phyloP scores from a whole-genome alignment of 1,140 invertebrate genomes.

The Ips typographus region DNA sequence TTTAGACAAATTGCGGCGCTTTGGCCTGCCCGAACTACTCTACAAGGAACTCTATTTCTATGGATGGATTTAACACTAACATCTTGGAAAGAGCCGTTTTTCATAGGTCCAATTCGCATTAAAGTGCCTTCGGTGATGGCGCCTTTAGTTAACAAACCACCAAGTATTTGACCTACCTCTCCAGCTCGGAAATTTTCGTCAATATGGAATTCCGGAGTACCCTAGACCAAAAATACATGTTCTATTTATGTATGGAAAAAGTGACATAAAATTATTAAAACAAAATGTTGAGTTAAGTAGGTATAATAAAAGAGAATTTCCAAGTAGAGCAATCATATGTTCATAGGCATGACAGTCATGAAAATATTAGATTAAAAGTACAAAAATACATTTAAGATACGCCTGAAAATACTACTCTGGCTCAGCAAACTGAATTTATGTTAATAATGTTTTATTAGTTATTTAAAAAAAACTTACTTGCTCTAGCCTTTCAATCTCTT shows the following conservation, averaged over 20 bases:
- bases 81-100: conserved; percentile 77
- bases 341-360: no score
- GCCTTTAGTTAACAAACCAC: conserved; percentile 83
- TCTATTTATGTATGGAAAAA: conserved; percentile 3
- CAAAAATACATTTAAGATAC: no score
- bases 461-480: conserved; percentile 52
- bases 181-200: conserved; percentile 89
- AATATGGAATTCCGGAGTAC: conserved; percentile 85
- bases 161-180: conserved; percentile 81
- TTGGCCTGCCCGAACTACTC: conserved; percentile 85
- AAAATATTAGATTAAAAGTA: no score
- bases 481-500: conserved; percentile 72
- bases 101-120: conserved; percentile 75
- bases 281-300: not conserved
- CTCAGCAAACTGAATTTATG: not conserved
- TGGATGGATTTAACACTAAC: conserved; percentile 84
- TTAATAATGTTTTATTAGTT: not conserved
- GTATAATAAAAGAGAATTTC: no score
- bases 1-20: conserved; percentile 85
- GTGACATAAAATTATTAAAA: not conserved
- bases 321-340: no score
- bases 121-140: conserved; percentile 80
- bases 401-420: not conserved
- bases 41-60: conserved; percentile 86
- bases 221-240: conserved; percentile 52